phyloP scores from a whole-genome alignment of 1,140 invertebrate genomes.

The Drosophila ogumai region DNA sequence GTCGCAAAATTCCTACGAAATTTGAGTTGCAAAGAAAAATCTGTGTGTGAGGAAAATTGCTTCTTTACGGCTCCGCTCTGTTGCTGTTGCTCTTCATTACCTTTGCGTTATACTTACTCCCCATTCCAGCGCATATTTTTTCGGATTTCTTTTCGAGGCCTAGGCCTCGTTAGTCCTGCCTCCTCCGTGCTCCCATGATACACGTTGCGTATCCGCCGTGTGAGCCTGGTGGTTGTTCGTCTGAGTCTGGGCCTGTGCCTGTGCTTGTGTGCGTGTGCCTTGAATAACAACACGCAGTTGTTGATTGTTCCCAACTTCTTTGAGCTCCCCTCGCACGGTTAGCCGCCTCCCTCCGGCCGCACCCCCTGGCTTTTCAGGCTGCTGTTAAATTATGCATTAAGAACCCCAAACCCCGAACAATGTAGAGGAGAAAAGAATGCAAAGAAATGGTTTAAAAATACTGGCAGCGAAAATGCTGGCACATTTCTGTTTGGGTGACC shows the following conservation, averaged over 20 bases:
- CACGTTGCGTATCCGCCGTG: constrained; percentile 61
- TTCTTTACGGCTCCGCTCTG: constrained; percentile 43
- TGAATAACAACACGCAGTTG: constrained; percentile 81
- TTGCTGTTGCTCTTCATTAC: constrained; percentile 55
- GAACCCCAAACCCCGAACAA: constrained; percentile 48
- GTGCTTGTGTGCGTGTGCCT: constrained; percentile 61
- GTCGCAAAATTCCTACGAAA: constrained; percentile 47
- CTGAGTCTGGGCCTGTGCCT: constrained; percentile 1
- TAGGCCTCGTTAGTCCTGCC: constrained; percentile 57
- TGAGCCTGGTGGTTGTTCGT: constrained; percentile 25
- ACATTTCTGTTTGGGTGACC: constrained; percentile 50
- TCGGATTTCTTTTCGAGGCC: constrained; percentile 22
- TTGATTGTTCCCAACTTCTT: constrained; percentile 79
- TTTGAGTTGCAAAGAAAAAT: constrained; percentile 48
- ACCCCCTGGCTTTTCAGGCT: constrained; percentile 40
- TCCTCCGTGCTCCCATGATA: constrained; percentile 38
- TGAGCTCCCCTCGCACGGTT: constrained; percentile 29
- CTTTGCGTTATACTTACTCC: constrained; percentile 28
- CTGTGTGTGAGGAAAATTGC: constrained; percentile 50
- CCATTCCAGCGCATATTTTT: constrained; percentile 20
- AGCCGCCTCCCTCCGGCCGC: neutral
- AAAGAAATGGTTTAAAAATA: constrained; percentile 60
- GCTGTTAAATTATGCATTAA: constrained; percentile 84
- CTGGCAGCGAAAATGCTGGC: constrained; percentile 61
- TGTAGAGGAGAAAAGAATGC: constrained; percentile 45